These are phyloP conservation scores for Sternotherus odoratus DNA, from an alignment of 2,797 vertebrate species.

Conservation along the genomic window DNA sequence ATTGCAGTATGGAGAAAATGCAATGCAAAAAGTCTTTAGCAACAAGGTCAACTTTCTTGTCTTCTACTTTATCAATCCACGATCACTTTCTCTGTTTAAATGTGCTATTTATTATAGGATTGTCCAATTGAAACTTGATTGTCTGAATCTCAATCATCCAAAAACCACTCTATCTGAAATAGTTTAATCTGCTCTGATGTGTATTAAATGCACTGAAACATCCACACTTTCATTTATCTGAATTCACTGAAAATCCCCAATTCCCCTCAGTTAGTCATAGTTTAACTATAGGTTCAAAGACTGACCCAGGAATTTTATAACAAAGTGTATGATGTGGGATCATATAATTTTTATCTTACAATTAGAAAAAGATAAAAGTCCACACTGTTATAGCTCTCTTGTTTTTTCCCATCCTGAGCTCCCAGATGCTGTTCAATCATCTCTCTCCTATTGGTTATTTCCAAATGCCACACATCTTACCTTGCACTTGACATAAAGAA, in stretches of 20 bases:
- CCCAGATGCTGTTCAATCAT: not conserved
- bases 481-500: conserved; percentile 11
- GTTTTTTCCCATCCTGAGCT: not conserved
- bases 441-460: conserved; percentile 6
- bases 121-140: not conserved
- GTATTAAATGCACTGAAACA: not conserved
- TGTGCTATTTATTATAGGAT: not conserved
- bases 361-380: not conserved
- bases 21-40: not conserved
- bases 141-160: not conserved
- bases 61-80: not conserved
- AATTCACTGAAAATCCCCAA: not conserved
- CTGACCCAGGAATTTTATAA: not conserved
- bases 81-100: not conserved
- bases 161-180: conserved; percentile 27
- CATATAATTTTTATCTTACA: not conserved
- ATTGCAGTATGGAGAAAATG: not conserved
- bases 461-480: not conserved
- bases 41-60: not conserved
- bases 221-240: not conserved
- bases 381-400: not conserved
- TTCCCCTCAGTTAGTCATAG: not conserved
- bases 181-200: not conserved
- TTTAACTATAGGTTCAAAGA: not conserved
- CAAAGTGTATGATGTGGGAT: not conserved